These are phyloP conservation scores for Lynx canadensis DNA, from an alignment of 2,113 vertebrate genomes.

Conservation along the genomic window DNA sequence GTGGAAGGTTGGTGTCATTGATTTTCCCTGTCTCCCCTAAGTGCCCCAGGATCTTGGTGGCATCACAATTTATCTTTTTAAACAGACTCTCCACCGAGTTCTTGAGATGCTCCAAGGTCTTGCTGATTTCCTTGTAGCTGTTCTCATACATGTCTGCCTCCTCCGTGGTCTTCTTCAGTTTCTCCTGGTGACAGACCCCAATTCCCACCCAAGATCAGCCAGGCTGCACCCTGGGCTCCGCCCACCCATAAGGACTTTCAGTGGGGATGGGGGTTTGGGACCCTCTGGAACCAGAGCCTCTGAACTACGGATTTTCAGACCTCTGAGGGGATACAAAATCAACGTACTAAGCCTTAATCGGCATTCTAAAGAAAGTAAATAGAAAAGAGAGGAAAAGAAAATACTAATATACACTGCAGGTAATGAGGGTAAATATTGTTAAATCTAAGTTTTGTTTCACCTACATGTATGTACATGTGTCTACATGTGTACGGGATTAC, in stretches of 20 bases:
- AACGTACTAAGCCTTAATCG: not conserved
- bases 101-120: constrained; percentile 73
- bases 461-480: not conserved
- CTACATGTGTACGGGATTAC: not conserved
- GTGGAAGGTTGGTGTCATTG: constrained; percentile 72
- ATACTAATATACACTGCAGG: not conserved
- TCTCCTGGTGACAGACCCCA: constrained; percentile 71
- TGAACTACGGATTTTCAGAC: not conserved
- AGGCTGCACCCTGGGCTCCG: not conserved
- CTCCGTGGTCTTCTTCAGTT: constrained; percentile 50
- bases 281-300: not conserved
- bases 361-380: not conserved
- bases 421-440: not conserved
- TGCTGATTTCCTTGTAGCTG: constrained; percentile 50
- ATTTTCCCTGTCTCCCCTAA: constrained; percentile 73
- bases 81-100: constrained; percentile 46
- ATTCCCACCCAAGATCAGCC: not conserved
- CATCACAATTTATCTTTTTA: constrained; percentile 44
- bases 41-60: constrained; percentile 48
- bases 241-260: not conserved
- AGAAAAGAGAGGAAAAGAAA: not conserved
- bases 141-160: constrained; percentile 56
- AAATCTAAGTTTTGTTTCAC: not conserved
- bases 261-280: not conserved
- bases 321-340: not conserved